Conservation (phyloP, 2,797 vertebrate species). For the Acrocephalus scirpaceus region DNA sequence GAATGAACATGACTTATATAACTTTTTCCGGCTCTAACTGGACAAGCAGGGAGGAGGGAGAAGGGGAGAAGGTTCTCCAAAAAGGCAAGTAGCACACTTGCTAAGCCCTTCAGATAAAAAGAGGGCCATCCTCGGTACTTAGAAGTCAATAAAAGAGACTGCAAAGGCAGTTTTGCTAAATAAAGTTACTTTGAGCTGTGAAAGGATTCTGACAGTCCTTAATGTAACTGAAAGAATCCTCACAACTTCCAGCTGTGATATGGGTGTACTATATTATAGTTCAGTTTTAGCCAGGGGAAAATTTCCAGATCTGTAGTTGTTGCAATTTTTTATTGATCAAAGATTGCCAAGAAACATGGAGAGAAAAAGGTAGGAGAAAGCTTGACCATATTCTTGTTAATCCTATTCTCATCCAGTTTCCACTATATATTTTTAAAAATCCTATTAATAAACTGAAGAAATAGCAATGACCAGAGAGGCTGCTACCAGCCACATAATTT, state of each 20-base stretch:
- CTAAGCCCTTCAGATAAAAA: constrained; percentile 20
- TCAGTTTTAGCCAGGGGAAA: constrained; percentile 9
- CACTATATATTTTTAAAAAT: not conserved
- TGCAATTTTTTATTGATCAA: constrained; percentile 8
- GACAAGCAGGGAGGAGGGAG: not conserved
- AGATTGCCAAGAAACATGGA: constrained; percentile 15
- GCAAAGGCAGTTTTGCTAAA: constrained; percentile 41
- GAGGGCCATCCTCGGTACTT: not conserved
- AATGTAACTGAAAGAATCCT: constrained; percentile 27
- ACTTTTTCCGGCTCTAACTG: constrained; percentile 15
- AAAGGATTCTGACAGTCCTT: constrained; percentile 26
- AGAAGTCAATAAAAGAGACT: constrained; percentile 4
- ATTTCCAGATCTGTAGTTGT: not conserved
- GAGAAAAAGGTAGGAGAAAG: not conserved
- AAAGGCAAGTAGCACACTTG: not conserved
- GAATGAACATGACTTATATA: not conserved
- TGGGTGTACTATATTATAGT: constrained; percentile 16
- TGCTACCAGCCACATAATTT: not conserved
- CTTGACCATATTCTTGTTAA: not conserved
- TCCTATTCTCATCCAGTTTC: not conserved
- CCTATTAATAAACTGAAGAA: not conserved
- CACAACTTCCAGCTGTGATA: constrained; percentile 29
- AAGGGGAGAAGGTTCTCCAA: not conserved
- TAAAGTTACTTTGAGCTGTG: constrained; percentile 21
- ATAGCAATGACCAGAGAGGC: not conserved